Base-by-base conservation (phyloP, 2,888 invertebrate species). In the Hoplodrina blanda region DNA sequence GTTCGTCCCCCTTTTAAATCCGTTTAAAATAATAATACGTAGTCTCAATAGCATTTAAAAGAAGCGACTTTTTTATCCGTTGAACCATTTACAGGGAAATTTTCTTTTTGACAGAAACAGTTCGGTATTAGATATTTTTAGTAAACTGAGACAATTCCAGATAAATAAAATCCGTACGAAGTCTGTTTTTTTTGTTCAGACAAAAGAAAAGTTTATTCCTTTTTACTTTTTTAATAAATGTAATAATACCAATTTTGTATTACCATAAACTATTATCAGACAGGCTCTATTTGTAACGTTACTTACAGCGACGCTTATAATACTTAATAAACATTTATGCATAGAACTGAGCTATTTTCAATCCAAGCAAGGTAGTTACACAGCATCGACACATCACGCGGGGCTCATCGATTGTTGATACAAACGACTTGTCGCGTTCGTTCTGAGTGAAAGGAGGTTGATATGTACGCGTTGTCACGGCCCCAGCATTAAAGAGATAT, bases 381-480 rank as follows among this genome's bases (percentile, higher is more conserved):
- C 64, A 78, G 81, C 78, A 84, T 79, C 85, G 81, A 85, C 75
- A 81, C 82, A 85, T 84, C 86, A 83, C 83, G 80, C 82, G 73
- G 69, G 81, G 85, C 86, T 86, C 86, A 87, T 89, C 85, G 89
- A 89, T 87, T 90, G 89, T 92, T 92, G 91, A 91, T 91, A 89
- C 86, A 90, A 89, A 88, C 89, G 89, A 90, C 87, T 91, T 90
- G 90, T 88, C 89, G 86, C 85, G 88, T 87, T 88, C 88, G 85
- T 88, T 90, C 80, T 82, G 81, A 89, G 85, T 81, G 87, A 87
- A 87, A 89, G 87, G 88, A 90, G 90, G 91, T 92, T 92, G 91
- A 92, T 93, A 92, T 88, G 92, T 93, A 95, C 93, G 95, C 95
- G 91, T 82, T 88, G 95, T 92, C 95, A 95, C 95, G 95, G 90